Base-by-base conservation (phyloP, 1,140 invertebrate genomes). In the Lordiphosa collinella region DNA sequence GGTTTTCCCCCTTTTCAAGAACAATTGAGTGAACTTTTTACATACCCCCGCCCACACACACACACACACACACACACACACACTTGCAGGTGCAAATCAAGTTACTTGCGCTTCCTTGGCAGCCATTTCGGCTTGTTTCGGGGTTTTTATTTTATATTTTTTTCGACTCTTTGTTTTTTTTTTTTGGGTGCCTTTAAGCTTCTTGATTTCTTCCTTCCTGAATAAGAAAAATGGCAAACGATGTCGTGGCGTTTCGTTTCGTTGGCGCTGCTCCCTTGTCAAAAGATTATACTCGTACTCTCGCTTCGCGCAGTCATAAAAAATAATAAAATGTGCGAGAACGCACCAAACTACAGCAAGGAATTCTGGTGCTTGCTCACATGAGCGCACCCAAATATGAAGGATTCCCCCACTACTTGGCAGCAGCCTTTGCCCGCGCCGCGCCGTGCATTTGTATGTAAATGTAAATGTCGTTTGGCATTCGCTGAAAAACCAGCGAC, bases 271-370 rank as follows among this genome's bases (percentile, higher is more conserved):
- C 47, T 22, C 40, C 18, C 36, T 48, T 59, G 43, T 47, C 57
- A 63, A 65, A 67, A 68, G 65, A 68, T 68, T 70, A 65, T 67
- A 50, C 51, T 8, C 25, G 25, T 29, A 29, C 25, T 29, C 25
- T 29, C 25, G 25, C 43, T 60, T 80, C 63, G 73, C 62, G 56
- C 69, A 79, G 69, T 84, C 78, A 82, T 82, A 82, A 82, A 82
- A 82, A 84, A 82, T 82, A 82, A 82, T 82, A 82, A 82, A 82
- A 80, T 80, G 76, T 80, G 78, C 71, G 73, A 75, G 57, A 58
- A 47, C 47, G 57, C 59, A 62, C 35, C 52, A 64, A 64, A 61
- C 72, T 64, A 59, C 64, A 58, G 69, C 50, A 47, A 16, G 54
- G 36, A 18, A 29, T 12, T 12, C 8, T 29, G 36, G n/a, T 25